A percentile compares a stretch with the other conserved stretches of the same genome.
These are phyloP conservation scores for Ceriagrion tenellum DNA, from an alignment of 2,888 invertebrate species.

Conservation along the genomic window DNA sequence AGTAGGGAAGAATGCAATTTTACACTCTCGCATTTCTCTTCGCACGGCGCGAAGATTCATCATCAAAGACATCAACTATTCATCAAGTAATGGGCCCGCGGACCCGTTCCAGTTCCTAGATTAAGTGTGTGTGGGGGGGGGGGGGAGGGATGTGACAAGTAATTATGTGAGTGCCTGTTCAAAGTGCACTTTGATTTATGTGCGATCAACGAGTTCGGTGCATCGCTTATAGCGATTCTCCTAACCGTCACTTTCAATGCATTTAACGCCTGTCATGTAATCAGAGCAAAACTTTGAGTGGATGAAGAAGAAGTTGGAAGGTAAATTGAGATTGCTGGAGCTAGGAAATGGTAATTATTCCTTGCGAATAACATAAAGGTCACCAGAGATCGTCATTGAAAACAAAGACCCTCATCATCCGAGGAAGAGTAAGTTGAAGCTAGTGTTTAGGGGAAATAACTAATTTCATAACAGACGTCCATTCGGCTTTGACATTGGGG, in stretches of 20 bases:
- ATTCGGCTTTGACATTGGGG: not conserved
- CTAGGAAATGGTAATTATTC: not conserved
- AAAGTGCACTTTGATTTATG: slow-evolving; percentile 10
- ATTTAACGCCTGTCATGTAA: slow-evolving; percentile 13
- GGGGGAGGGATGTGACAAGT: not conserved
- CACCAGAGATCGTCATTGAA: not conserved
- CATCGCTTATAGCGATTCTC: not conserved
- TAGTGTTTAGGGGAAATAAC: not conserved
- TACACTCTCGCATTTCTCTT: not conserved
- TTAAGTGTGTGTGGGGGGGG: not conserved
- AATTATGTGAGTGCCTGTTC: not conserved
- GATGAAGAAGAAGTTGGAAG: not conserved
- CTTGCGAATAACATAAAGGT: no score
- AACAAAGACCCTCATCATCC: not conserved
- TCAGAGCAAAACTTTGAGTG: not conserved
- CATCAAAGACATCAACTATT: not conserved
- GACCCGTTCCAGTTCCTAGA: slow-evolving; percentile 1
- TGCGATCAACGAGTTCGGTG: not conserved
- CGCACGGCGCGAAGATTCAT: not conserved
- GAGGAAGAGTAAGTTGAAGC: not conserved
- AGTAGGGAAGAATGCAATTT: not conserved
- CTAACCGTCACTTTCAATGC: not conserved
- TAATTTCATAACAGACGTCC: not conserved
- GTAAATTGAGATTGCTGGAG: not conserved
- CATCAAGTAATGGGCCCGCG: not conserved